phyloP scores from a whole-genome alignment of 2,888 invertebrate species.

The Leptogaster cylindrica region DNA sequence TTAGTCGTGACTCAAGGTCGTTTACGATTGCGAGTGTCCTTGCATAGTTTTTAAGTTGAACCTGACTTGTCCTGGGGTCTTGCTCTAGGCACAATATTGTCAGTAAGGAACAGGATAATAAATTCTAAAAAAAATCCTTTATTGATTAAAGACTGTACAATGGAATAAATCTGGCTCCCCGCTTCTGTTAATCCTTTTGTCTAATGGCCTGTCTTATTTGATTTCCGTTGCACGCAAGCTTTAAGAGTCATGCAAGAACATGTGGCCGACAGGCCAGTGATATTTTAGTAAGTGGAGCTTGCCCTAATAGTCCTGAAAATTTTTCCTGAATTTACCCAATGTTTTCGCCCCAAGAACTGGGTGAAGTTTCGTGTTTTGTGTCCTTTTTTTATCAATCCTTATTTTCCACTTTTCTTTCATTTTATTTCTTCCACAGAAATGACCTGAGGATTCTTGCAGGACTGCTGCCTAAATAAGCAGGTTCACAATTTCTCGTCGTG shows the following conservation, averaged over 20 bases:
- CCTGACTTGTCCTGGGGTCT: too few relatives aligned
- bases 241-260: slow-evolving; percentile 16
- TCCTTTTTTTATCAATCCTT: not conserved
- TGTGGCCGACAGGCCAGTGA: too few relatives aligned
- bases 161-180: slow-evolving; percentile 34
- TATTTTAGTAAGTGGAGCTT: too few relatives aligned
- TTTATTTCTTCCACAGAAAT: too few relatives aligned
- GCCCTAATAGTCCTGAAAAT: not conserved
- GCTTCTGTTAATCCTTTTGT: slow-evolving; percentile 29
- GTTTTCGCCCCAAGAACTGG: too few relatives aligned
- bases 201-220: slow-evolving; percentile 40
- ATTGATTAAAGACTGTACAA: slow-evolving; percentile 30
- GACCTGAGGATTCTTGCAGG: too few relatives aligned
- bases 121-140: slow-evolving; percentile 20
- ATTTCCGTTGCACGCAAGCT: slow-evolving; percentile 40
- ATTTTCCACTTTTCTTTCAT: not conserved
- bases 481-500: not conserved
- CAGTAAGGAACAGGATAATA: slow-evolving; percentile 12
- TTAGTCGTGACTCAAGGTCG: too few relatives aligned
- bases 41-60: too few relatives aligned
- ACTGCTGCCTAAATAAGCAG: too few relatives aligned
- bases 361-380: not conserved
- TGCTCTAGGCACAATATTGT: slow-evolving; percentile 1
- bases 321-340: not conserved
- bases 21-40: too few relatives aligned